Percentiles rank a stretch among this genome's conserved stretches.
Conservation (phyloP, 2,113 vertebrate species). For the Embiotoca jacksoni region DNA sequence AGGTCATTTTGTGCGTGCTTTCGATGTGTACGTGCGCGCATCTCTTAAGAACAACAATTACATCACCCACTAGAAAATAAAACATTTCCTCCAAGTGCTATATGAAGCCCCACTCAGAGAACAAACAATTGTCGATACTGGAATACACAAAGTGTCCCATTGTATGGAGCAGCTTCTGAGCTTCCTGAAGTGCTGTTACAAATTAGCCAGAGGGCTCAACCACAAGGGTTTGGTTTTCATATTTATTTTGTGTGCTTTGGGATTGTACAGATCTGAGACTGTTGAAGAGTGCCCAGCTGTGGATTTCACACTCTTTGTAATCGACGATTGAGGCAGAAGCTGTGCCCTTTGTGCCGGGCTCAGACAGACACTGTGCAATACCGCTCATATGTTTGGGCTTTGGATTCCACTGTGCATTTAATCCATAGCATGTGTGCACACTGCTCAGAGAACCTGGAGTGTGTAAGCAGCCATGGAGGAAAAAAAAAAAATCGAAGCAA, state of each 20-base stretch:
- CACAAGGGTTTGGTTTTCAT: conserved; percentile 38
- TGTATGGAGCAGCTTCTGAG: conserved; percentile 20
- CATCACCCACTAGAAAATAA: conserved; percentile 45
- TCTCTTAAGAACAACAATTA: conserved; percentile 35
- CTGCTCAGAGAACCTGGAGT: neutral
- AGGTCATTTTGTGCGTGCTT: neutral
- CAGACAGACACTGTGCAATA: conserved; percentile 38
- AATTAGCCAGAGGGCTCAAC: neutral
- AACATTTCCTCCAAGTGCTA: conserved; percentile 57
- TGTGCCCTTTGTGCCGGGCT: conserved; percentile 39
- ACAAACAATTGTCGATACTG: conserved; percentile 48
- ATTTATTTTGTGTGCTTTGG: conserved; percentile 11
- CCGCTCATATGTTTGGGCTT: conserved; percentile 68
- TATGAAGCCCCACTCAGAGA: conserved; percentile 51
- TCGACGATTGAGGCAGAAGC: conserved; percentile 32
- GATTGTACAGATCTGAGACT: neutral
- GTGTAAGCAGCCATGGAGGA: neutral
- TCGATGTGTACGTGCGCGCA: neutral
- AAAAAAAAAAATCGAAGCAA: neutral
- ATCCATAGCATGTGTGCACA: conserved; percentile 52
- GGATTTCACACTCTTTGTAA: conserved; percentile 29
- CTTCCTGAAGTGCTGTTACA: conserved; percentile 45
- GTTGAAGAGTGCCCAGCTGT: conserved; percentile 6
- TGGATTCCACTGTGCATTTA: conserved; percentile 35
- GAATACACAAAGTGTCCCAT: conserved; percentile 38